A percentile compares a stretch with the other conserved stretches of the same genome.
Evolutionary conservation across 2,888 invertebrate species (phyloP).

Genomic region (Capitulum mitella): DNA sequence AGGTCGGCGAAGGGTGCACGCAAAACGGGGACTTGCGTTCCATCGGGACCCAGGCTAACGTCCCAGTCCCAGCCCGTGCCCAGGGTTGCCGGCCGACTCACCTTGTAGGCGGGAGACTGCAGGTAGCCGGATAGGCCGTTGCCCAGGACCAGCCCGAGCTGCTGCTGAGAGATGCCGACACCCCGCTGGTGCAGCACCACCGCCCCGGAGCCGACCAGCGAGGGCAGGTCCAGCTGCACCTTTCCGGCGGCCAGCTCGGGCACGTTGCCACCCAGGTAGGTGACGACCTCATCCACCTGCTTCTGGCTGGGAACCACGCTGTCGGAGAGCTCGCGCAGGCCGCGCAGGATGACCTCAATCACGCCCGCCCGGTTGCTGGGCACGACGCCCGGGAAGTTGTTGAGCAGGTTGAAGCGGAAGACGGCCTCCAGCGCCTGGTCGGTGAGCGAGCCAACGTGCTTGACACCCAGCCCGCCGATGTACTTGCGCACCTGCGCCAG

Average conservation of each 20-base stretch:
- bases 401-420: constrained; percentile 8
- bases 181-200: constrained; percentile 11
- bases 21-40: too few relatives aligned
- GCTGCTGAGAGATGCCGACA: neutral
- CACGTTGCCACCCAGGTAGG: neutral
- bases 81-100: neutral
- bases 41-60: too few relatives aligned
- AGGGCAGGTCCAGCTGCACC: neutral
- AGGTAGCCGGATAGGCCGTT: neutral
- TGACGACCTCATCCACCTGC: neutral
- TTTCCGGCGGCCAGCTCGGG: neutral
- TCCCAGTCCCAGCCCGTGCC: too few relatives aligned
- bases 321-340: neutral
- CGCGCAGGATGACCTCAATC: too few relatives aligned
- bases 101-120: neutral
- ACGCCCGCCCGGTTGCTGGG: neutral
- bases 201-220: neutral
- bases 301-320: neutral
- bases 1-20: too few relatives aligned
- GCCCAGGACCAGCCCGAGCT: neutral
- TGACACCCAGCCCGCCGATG: neutral
- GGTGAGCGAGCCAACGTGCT: neutral
- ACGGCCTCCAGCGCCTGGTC: neutral
- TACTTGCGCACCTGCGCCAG: neutral
- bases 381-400: constrained; percentile 14